Evolutionary conservation across 2,888 invertebrate species (phyloP).

Genomic region (Drosophila trichaetosa): DNA sequence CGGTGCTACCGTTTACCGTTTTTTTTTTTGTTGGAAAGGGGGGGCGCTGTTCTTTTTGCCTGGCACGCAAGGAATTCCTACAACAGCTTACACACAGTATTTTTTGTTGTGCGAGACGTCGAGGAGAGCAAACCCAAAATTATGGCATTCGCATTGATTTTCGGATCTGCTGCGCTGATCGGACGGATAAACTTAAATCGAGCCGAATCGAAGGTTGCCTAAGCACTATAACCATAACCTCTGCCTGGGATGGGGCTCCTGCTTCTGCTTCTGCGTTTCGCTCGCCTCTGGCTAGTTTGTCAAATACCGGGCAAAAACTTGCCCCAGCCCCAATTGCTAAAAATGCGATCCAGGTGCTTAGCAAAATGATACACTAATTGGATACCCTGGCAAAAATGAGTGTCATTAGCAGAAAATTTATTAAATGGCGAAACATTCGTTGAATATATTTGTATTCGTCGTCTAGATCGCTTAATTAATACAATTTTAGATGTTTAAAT

Average conservation of each 20-base stretch:
- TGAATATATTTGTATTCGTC: neutral
- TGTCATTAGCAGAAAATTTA: neutral
- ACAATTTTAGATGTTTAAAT: neutral
- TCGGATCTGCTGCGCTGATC: conserved; percentile 67
- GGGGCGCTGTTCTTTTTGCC: conserved; percentile 37
- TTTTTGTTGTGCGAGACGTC: conserved; percentile 6
- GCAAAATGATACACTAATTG: neutral
- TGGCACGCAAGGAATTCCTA: conserved; percentile 72
- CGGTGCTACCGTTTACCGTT: conserved; percentile 68
- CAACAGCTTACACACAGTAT: conserved; percentile 6
- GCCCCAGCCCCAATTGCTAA: conserved; percentile 33
- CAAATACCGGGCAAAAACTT: conserved; percentile 59
- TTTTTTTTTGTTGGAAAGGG: neutral
- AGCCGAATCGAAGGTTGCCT: conserved; percentile 52
- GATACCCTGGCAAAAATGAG: conserved; percentile 29
- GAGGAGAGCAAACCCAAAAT: conserved; percentile 46
- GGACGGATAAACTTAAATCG: conserved; percentile 82
- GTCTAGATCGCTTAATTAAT: neutral
- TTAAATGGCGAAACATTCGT: neutral
- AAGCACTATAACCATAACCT: conserved; percentile 48
- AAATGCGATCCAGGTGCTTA: neutral
- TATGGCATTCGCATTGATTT: conserved; percentile 61
- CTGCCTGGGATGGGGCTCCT: conserved; percentile 2
- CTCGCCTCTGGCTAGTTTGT: conserved; percentile 76
- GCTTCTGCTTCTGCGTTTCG: conserved; percentile 32